Conservation (phyloP, 2,797 vertebrate species). For the Glyptemys insculpta region DNA sequence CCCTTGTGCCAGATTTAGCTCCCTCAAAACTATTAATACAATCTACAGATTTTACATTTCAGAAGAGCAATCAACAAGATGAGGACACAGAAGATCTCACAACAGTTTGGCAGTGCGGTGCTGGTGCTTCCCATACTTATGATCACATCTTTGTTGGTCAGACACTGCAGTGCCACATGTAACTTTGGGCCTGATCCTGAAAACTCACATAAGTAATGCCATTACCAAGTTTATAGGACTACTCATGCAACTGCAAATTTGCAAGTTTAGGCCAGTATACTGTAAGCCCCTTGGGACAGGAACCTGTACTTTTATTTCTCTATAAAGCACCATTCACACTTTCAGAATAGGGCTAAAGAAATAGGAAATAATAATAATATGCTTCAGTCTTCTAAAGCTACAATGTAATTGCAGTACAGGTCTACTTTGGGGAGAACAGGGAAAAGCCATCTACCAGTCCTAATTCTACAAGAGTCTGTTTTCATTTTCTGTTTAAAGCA, state of each 20-base stretch:
- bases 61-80: background rate
- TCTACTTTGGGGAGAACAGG: background rate
- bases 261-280: background rate
- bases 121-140: background rate
- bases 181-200: background rate
- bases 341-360: background rate
- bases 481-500: conserved; percentile 22
- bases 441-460: conserved; percentile 7
- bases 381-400: background rate
- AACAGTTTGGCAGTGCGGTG: background rate
- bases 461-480: background rate
- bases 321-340: background rate
- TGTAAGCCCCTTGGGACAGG: background rate
- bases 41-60: background rate
- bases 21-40: background rate
- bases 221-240: background rate
- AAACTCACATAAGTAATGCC: background rate
- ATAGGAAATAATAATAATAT: conserved; percentile 3
- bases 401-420: background rate
- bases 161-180: accelerated
- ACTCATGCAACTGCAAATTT: background rate
- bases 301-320: background rate
- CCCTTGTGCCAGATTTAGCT: background rate
- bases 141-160: background rate
- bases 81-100: background rate